Percentiles rank a stretch among this genome's conserved stretches.
Conservation (phyloP, 2,797 vertebrate genomes). For the Myotis vivesi region DNA sequence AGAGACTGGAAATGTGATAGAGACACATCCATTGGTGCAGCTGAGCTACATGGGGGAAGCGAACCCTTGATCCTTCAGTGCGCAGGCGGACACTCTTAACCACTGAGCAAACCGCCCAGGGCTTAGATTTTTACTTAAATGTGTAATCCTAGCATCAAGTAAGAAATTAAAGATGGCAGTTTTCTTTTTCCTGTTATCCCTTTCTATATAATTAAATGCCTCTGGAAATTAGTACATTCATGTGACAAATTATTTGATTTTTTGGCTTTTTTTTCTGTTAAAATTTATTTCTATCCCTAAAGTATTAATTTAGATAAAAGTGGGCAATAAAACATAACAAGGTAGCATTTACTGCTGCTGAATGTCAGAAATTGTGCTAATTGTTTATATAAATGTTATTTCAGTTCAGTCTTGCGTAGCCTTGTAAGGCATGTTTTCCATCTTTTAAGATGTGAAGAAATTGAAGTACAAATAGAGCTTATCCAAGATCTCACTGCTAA, state of each 20-base stretch:
- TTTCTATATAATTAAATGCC: not conserved
- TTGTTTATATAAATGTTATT: not conserved
- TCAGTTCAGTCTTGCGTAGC: not conserved
- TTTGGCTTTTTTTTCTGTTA: not conserved
- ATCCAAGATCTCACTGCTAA: not conserved
- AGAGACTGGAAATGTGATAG: no score
- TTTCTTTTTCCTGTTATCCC: not conserved
- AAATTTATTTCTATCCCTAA: not conserved
- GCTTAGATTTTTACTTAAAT: not conserved
- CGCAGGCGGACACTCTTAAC: no score
- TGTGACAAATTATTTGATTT: not conserved
- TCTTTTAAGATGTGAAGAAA: not conserved
- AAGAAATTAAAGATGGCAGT: not conserved
- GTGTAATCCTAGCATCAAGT: not conserved
- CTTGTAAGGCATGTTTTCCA: not conserved
- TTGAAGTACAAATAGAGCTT: not conserved
- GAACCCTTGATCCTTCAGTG: no score
- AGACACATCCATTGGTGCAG: no score
- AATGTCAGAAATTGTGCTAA: not conserved
- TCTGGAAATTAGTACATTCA: not conserved
- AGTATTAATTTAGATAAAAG: not conserved
- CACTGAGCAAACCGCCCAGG: no score
- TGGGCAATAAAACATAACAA: not conserved
- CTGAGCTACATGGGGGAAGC: no score
- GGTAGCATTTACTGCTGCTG: not conserved